Evolutionary conservation across 2,797 vertebrate species (phyloP).

Genomic region (Siniperca obscura): DNA sequence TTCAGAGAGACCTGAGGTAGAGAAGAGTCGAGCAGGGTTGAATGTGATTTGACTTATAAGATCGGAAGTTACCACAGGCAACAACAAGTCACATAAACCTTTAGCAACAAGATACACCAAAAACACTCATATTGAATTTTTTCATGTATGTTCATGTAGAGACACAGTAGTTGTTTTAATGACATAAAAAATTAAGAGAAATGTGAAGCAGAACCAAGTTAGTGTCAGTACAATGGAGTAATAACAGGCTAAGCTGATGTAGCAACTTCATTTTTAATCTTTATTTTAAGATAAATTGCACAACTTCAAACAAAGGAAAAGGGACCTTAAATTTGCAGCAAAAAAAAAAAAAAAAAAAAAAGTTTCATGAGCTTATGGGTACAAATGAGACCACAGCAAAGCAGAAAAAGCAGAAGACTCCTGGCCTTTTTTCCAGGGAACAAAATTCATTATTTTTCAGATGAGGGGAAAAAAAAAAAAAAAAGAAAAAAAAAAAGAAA

Average conservation of each 20-base stretch:
- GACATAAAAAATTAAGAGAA: neutral
- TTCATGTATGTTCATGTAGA: no score
- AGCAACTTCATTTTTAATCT: neutral
- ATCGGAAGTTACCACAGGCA: neutral
- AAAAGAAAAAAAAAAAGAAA: neutral
- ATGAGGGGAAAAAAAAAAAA: no score
- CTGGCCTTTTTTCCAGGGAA: neutral
- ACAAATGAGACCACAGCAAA: neutral
- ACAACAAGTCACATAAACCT: neutral
- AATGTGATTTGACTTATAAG: neutral
- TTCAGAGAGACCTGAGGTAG: constrained; percentile 91
- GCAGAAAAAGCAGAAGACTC: neutral
- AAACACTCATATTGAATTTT: neutral
- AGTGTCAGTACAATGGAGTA: neutral
- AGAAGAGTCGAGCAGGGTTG: constrained; percentile 19
- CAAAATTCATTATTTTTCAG: constrained; percentile 10
- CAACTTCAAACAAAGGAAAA: neutral
- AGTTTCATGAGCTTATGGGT: neutral
- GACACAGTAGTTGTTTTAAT: neutral
- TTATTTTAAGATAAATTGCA: neutral
- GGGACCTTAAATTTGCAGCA: no score
- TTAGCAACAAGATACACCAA: neutral
- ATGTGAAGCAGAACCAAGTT: neutral
- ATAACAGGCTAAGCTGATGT: neutral
- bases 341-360: no score